Base-by-base conservation (phyloP, 1,140 invertebrate genomes). In the Druon quercuslanigerum region DNA sequence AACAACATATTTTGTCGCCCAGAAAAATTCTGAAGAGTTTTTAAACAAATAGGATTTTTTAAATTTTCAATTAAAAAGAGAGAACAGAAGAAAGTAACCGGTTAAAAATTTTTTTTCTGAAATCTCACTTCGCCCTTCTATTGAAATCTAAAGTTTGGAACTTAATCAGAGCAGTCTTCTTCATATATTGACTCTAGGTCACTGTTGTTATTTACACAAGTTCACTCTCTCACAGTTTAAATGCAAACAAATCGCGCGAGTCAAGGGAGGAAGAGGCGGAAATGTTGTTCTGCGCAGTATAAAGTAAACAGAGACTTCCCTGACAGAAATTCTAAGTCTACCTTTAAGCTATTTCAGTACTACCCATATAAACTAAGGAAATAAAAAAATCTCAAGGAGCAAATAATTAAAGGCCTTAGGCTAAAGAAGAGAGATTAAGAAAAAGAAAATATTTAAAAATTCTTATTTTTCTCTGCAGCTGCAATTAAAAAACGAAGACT, bases 141-240 rank as follows among this genome's bases (percentile, higher is more conserved):
- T 33, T 33, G 25, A 33, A 33, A 33, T 46, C 9, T 7, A 46
- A 46, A 46, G 40, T 46, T 46, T 46, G 3, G n/a, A 40, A 66
- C 33, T 46, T 20, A 33, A 66, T 66, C 11, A 66, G 60, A 40
- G n/a, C n/a, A 66, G 60, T 66, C 60, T 66, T 40, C 40, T 33
- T 0, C 40, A 0, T 46, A 9, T 14, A 66, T 66, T 66, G 60
- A 66, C 60, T 40, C 46, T 40, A 66, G 60, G 60, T 66, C 60
- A 66, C 14, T 66, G 60, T 66, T 66, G 60, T 66, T 66, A 66
- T 66, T 66, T 66, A 46, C 60, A 66, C 16, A 66, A 66, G 60
- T 66, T 66, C 25, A 66, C 33, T 66, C 60, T 16, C 60, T 66
- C 60, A 66, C 60, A 66, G 60, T 66, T 66, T 40, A 66, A 46